Evolutionary conservation across 2,113 vertebrate species (phyloP).

Genomic region (Centrocercus urophasianus): DNA sequence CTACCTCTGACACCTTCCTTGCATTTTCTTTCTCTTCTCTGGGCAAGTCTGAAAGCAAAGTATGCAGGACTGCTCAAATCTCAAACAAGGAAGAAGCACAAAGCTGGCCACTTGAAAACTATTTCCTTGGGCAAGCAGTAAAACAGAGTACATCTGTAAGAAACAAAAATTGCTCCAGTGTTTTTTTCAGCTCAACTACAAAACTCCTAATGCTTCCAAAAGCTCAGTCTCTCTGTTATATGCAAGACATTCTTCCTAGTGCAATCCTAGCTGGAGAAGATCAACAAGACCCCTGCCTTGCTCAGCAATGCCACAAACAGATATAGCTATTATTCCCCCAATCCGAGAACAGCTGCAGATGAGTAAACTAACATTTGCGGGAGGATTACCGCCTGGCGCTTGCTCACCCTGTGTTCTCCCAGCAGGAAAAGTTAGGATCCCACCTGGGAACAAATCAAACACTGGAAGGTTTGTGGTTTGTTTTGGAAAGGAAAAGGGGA

Average conservation of each 20-base stretch:
- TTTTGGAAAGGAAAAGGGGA: neutral
- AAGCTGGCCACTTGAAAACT: neutral
- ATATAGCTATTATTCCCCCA: neutral
- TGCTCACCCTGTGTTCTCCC: neutral
- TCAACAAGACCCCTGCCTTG: neutral
- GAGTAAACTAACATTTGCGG: constrained; percentile 13
- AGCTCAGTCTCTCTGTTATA: neutral
- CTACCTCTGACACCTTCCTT: neutral
- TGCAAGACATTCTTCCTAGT: neutral
- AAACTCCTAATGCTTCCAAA: neutral
- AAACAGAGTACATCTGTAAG: neutral
- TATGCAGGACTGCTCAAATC: neutral
- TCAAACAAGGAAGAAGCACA: neutral
- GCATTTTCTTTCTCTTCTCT: neutral
- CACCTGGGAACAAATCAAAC: neutral
- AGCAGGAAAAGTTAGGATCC: neutral
- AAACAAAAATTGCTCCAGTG: neutral
- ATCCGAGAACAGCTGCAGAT: constrained; percentile 15
- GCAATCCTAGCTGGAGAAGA: neutral
- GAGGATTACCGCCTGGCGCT: neutral
- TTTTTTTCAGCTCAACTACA: neutral
- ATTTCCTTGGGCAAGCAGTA: neutral
- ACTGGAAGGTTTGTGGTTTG: neutral
- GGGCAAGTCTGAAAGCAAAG: neutral
- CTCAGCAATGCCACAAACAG: neutral